Base-by-base conservation (phyloP, 2,888 invertebrate species). In the Drosophila barbarae region DNA sequence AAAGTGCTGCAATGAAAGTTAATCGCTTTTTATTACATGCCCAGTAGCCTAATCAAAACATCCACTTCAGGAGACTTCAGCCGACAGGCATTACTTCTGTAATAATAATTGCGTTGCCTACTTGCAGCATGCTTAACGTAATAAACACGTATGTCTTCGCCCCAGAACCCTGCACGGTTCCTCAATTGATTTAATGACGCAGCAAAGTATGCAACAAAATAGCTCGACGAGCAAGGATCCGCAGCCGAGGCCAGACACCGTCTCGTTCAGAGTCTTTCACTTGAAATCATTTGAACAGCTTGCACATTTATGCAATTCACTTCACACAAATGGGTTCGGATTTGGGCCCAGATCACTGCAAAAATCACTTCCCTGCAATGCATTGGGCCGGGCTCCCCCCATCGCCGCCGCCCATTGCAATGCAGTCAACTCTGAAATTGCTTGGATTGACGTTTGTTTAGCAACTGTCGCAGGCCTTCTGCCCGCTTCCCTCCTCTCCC, bases 251-350 rank as follows among this genome's bases (percentile, higher is more conserved):
- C 34, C 60, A 35, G 63, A 50, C 50, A 61, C 12, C 30, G 42
- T 32, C 36, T 73, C 44, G 38, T 55, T 63, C 63, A 65, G 65
- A 32, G 57, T 56, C 38, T 64, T 74, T 68, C 79, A 76, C 79
- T 72, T 47, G 68, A 83, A 77, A 69, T 74, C 73, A 78, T 76
- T 84, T 74, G 67, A 76, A 76, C 72, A 73, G 59, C 69, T 78
- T 76, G 74, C 79, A 74, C 74, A 84, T 82, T 82, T 73, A 68
- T 81, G 74, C 82, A 71, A 76, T 64, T 77, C 72, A 76, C 69
- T 77, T 75, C 52, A 55, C 55, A 13, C 44, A 60, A 30, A 53
- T 61, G 50, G 50, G 32, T 42, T 44, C 9, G 35, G 59, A 69
- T 83, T 80, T 71, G 63, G 75, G 44, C 73, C 44, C 26, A 63